A percentile compares a stretch with the other conserved stretches of the same genome.
These are phyloP conservation scores for Karalla daura DNA, from an alignment of 2,797 vertebrate species.

Conservation along the genomic window DNA sequence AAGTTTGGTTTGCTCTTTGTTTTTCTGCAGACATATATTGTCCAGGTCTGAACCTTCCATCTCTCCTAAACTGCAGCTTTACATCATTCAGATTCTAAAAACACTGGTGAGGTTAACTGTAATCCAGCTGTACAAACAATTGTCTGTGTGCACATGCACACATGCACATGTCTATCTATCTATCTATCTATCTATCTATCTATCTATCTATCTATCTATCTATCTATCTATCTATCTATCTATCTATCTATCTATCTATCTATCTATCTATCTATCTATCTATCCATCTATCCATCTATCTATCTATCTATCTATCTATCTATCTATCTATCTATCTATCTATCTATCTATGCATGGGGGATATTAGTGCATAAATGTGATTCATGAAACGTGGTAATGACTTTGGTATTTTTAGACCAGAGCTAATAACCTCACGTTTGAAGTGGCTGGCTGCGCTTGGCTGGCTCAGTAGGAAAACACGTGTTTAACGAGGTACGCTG, in stretches of 20 bases:
- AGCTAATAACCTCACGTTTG: conserved; percentile 30
- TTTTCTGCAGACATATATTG: not conserved
- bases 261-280: too few species aligned
- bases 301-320: too few species aligned
- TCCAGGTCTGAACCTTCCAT: not conserved
- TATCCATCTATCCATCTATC: too few species aligned
- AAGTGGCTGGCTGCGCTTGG: conserved; percentile 32
- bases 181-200: too few species aligned
- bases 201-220: too few species aligned
- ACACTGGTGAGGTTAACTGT: not conserved
- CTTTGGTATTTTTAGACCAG: conserved; percentile 17
- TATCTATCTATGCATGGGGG: conserved; percentile 4
- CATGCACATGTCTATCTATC: too few species aligned
- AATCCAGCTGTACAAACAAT: not conserved
- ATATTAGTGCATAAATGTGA: conserved; percentile 16
- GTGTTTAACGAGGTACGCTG: conserved; percentile 34
- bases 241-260: too few species aligned
- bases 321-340: too few species aligned
- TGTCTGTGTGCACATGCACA: not conserved
- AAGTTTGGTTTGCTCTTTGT: not conserved
- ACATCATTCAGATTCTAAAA: conserved; percentile 3
- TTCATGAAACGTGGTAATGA: conserved; percentile 31
- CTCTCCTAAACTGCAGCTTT: not conserved
- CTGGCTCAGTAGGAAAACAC: conserved; percentile 28
- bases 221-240: too few species aligned